These are phyloP conservation scores for Tipula unca DNA, from an alignment of 2,888 invertebrate species.

Conservation along the genomic window DNA sequence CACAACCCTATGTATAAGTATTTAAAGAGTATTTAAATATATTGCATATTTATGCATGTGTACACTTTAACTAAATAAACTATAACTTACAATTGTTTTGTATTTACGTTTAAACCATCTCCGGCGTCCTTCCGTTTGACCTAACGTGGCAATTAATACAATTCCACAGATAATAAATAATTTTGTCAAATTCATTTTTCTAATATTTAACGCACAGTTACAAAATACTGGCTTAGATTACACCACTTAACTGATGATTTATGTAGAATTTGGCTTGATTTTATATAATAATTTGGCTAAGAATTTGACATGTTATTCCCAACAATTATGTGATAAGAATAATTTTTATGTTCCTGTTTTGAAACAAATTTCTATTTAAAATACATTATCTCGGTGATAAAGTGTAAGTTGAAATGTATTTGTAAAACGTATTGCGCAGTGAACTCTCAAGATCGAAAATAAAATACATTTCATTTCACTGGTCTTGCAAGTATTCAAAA, in stretches of 20 bases:
- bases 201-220: neutral
- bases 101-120: neutral
- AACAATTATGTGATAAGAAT: neutral
- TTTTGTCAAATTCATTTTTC: neutral
- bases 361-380: neutral
- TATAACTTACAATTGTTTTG: neutral
- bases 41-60: neutral
- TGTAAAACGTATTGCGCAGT: neutral
- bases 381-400: neutral
- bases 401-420: neutral
- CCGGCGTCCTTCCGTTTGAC: neutral
- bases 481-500: too few relatives aligned
- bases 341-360: neutral
- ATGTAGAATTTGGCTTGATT: neutral
- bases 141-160: neutral
- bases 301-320: neutral
- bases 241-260: neutral
- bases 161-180: neutral
- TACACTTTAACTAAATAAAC: neutral
- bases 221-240: neutral
- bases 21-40: neutral
- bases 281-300: neutral
- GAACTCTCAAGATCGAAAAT: too few relatives aligned
- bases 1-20: neutral
- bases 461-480: too few relatives aligned